Evolutionary conservation across 2,888 invertebrate genomes (phyloP).

Genomic region (Dynastes grantii): DNA sequence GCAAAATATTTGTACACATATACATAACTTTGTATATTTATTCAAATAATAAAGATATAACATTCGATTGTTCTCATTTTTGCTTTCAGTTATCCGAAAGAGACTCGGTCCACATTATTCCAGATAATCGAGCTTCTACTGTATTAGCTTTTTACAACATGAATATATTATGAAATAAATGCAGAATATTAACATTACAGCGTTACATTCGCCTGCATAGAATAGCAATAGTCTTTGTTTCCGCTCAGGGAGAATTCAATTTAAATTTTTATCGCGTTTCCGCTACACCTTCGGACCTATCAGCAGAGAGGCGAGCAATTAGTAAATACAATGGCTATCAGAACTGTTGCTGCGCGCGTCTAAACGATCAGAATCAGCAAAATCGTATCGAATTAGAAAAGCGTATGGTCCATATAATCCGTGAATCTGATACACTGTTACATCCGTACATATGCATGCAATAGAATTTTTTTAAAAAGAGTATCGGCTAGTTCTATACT

Average conservation of each 20-base stretch:
- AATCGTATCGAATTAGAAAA: not conserved
- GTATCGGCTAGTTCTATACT: not conserved
- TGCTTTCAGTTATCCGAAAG: no score
- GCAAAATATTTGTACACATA: no score
- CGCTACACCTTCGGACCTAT: not conserved
- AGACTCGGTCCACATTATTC: no score
- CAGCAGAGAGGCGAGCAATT: not conserved
- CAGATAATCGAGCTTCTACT: no score
- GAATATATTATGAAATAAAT: no score
- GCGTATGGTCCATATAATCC: not conserved
- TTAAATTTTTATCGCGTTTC: constrained; percentile 15
- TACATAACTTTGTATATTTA: no score
- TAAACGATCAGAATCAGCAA: constrained; percentile 31
- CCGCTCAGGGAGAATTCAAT: not conserved
- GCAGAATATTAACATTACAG: no score
- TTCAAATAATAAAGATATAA: no score
- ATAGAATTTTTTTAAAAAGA: not conserved
- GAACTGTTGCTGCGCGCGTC: not conserved
- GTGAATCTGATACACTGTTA: not conserved
- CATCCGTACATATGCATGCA: not conserved
- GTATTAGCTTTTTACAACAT: no score
- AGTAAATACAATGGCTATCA: constrained; percentile 11
- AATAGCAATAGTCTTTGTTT: not conserved
- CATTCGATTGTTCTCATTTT: no score
- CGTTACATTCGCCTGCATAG: no score